These are phyloP conservation scores for Amphiura filiformis DNA, from an alignment of 35 echinoderm and acorn worm genomes.

Conservation along the genomic window DNA sequence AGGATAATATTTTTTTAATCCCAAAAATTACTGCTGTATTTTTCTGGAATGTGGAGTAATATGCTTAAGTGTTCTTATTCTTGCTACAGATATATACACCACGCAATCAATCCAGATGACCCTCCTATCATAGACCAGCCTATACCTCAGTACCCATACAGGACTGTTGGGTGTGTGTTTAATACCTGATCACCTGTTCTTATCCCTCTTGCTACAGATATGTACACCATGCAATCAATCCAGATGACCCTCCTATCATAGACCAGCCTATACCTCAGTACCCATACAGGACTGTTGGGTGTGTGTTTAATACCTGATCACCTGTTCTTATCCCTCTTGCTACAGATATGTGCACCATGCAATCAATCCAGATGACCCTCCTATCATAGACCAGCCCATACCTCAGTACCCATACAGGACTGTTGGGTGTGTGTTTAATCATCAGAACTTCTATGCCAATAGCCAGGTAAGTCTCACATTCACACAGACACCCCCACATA, in stretches of 20 bases:
- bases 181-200: constrained; percentile 33
- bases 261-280: constrained; percentile 75
- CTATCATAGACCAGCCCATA: constrained; percentile 63
- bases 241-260: constrained; percentile 85
- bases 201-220: constrained; percentile 33
- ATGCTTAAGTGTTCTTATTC: too few species aligned
- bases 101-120: constrained; percentile 85
- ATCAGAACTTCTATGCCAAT: constrained; percentile 87
- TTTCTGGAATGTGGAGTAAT: too few species aligned
- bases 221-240: constrained; percentile 83
- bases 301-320: constrained; percentile 96
- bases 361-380: constrained; percentile 90
- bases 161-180: constrained; percentile 87
- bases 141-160: constrained; percentile 71
- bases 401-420: constrained; percentile 84
- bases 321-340: neutral
- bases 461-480: constrained; percentile 77
- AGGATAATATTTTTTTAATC: too few species aligned
- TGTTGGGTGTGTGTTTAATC: constrained; percentile 92
- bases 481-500: too few species aligned
- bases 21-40: too few species aligned
- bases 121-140: constrained; percentile 82
- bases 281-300: constrained; percentile 75
- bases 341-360: constrained; percentile 85
- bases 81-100: constrained; percentile 80